A percentile compares a stretch with the other conserved stretches of the same genome.
phyloP scores from a whole-genome alignment of 1,140 invertebrate genomes.

The Plutomurus gul region DNA sequence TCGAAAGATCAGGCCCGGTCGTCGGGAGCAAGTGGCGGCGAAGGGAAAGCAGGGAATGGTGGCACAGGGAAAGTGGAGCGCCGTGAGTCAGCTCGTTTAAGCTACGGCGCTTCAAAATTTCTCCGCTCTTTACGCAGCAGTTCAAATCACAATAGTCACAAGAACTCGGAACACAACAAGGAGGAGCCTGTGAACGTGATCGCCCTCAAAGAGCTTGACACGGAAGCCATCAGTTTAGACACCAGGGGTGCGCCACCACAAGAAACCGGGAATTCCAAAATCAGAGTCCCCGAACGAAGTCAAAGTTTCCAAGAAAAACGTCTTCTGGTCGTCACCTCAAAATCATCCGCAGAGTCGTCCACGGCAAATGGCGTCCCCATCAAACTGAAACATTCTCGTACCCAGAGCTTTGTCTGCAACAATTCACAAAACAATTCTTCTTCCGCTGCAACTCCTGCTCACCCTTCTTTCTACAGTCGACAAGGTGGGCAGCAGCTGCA shows the following conservation, averaged over 20 bases:
- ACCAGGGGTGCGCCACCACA: conserved; percentile 37
- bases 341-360: conserved; percentile 41
- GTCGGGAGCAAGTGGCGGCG: neutral
- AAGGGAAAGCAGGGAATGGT: neutral
- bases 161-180: conserved; percentile 48
- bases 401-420: conserved; percentile 44
- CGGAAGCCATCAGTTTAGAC: conserved; percentile 35
- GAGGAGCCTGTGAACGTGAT: conserved; percentile 47
- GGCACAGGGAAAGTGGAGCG: conserved; percentile 42
- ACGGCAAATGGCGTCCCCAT: conserved; percentile 36
- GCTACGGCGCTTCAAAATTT: conserved; percentile 44
- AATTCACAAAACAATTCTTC: neutral
- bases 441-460: neutral
- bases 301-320: conserved; percentile 56
- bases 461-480: neutral
- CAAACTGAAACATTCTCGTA: conserved; percentile 34
- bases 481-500: too few species aligned
- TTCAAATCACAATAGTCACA: neutral
- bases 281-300: conserved; percentile 53
- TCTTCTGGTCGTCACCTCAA: conserved; percentile 51
- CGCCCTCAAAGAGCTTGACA: conserved; percentile 45
- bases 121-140: conserved; percentile 35
- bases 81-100: conserved; percentile 41
- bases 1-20: conserved; percentile 8
- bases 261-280: conserved; percentile 43